Evolutionary conservation across 2,113 vertebrate genomes (phyloP).

Genomic region (Anguilla japonica): DNA sequence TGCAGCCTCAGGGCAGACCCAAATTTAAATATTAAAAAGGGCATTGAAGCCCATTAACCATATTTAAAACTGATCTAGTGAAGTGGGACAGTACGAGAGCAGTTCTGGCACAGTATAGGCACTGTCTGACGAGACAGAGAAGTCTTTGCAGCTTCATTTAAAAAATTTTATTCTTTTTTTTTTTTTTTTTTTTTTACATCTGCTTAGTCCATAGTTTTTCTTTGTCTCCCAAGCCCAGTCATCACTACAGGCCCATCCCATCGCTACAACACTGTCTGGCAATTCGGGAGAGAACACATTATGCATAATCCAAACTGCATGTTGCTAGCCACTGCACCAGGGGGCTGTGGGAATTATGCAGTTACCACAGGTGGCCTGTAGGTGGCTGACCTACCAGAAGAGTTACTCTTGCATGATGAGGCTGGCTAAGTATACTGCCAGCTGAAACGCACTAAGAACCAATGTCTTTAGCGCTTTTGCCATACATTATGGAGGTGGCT

Average conservation of each 20-base stretch:
- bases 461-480: neutral
- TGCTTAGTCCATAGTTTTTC: neutral
- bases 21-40: slow-evolving; percentile 38
- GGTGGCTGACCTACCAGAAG: neutral
- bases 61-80: slow-evolving; percentile 15
- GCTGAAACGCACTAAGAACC: neutral
- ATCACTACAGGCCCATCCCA: neutral
- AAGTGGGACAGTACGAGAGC: neutral
- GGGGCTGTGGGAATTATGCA: neutral
- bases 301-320: neutral
- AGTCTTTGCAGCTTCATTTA: neutral
- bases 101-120: neutral
- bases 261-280: neutral
- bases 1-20: neutral
- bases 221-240: neutral
- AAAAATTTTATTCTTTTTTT: too few species aligned
- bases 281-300: too few species aligned
- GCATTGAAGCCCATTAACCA: slow-evolving; percentile 18
- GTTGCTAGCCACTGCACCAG: neutral
- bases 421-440: neutral
- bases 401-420: neutral
- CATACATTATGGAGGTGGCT: neutral
- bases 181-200: too few species aligned
- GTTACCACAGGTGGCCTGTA: neutral
- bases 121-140: neutral